These are phyloP conservation scores for Caradrina kadenii DNA, from an alignment of 2,888 invertebrate species.

Conservation along the genomic window DNA sequence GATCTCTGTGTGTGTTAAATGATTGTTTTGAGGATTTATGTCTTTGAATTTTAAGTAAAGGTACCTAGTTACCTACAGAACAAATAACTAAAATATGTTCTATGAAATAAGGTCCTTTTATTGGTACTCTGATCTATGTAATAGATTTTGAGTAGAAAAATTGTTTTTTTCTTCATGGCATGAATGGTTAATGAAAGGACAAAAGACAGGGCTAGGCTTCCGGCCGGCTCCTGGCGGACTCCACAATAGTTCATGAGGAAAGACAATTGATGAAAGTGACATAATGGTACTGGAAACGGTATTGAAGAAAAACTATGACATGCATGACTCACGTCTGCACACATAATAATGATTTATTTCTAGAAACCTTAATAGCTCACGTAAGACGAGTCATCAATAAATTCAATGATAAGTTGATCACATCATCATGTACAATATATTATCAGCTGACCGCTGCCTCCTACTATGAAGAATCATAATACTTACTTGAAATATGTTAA, in stretches of 20 bases:
- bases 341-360: neutral
- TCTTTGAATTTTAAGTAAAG: too few species aligned
- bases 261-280: neutral
- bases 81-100: too few species aligned
- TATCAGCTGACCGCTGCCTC: neutral
- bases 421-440: neutral
- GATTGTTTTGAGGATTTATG: neutral
- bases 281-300: neutral
- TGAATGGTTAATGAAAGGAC: neutral
- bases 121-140: too few species aligned
- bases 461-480: neutral
- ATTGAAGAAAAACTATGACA: neutral
- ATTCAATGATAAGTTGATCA: slow-evolving; percentile 1
- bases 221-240: neutral
- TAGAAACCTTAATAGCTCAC: neutral
- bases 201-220: neutral
- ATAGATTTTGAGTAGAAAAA: too few species aligned
- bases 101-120: too few species aligned
- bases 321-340: slow-evolving; percentile 23
- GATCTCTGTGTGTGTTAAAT: neutral
- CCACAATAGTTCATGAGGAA: neutral
- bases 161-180: neutral
- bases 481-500: slow-evolving; percentile 1
- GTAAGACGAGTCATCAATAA: slow-evolving; percentile 4
- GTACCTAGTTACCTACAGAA: too few species aligned